These are phyloP conservation scores for Cyphomyrus discorhynchus DNA, from an alignment of 2,113 vertebrate species.

Conservation along the genomic window DNA sequence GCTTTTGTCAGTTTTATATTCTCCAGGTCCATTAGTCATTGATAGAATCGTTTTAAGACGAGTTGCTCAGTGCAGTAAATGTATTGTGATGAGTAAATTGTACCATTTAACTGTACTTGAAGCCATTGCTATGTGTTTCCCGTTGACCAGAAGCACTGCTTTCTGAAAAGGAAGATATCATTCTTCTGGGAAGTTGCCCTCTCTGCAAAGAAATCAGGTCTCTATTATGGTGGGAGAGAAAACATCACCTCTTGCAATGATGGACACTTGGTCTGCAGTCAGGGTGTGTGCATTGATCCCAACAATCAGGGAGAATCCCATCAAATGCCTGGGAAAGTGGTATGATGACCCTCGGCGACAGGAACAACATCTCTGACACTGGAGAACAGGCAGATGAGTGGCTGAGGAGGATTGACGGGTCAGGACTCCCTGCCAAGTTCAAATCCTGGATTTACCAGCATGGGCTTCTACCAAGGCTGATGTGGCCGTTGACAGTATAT, in stretches of 20 bases:
- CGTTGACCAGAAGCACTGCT: neutral
- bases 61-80: neutral
- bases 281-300: neutral
- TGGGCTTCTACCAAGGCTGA: too few species aligned
- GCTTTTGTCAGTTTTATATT: neutral
- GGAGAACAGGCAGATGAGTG: too few species aligned
- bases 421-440: too few species aligned
- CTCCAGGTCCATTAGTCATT: neutral
- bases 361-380: too few species aligned
- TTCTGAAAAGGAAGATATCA: neutral
- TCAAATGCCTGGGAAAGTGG: too few species aligned
- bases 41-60: neutral
- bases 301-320: too few species aligned
- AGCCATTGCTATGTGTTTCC: neutral
- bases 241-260: neutral
- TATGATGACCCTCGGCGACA: too few species aligned
- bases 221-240: neutral
- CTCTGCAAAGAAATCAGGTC: neutral
- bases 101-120: neutral
- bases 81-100: neutral
- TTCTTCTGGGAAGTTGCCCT: neutral
- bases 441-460: too few species aligned
- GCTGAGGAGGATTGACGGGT: too few species aligned
- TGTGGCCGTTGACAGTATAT: too few species aligned
- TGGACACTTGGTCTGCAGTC: neutral